Conservation (phyloP, 1,140 invertebrate genomes). For the Drosophila jambulina region DNA sequence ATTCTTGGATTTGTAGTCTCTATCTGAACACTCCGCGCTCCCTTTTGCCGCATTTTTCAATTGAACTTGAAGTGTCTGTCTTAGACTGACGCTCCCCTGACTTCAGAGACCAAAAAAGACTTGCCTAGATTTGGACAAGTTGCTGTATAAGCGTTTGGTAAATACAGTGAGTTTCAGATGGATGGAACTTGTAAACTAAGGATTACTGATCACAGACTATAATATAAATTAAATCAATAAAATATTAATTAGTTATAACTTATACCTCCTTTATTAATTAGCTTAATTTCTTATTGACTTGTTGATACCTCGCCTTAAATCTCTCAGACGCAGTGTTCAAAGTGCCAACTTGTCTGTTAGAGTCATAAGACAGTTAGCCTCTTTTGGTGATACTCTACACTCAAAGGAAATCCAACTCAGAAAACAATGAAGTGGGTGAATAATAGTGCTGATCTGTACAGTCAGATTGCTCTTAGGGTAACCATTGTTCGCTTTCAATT, state of each 20-base stretch:
- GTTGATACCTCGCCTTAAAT: background rate
- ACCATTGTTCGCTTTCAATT: slow-evolving; percentile 18
- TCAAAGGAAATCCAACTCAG: background rate
- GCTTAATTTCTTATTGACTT: background rate
- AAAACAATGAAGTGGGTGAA: slow-evolving; percentile 7
- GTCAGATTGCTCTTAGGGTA: slow-evolving; percentile 8
- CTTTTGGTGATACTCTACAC: background rate
- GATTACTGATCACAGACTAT: no score
- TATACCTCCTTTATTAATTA: background rate
- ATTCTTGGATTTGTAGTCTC: slow-evolving; percentile 33
- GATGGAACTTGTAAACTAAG: background rate
- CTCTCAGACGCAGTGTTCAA: background rate
- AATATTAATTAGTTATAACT: background rate
- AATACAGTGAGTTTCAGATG: slow-evolving; percentile 17
- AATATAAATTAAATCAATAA: background rate
- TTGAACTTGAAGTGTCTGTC: slow-evolving; percentile 78
- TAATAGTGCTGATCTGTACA: slow-evolving; percentile 10
- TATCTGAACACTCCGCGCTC: background rate
- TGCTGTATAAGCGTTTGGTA: slow-evolving; percentile 10
- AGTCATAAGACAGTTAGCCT: background rate
- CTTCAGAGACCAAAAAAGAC: slow-evolving; percentile 45
- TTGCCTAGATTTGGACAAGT: slow-evolving; percentile 47
- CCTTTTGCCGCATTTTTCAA: slow-evolving; percentile 67
- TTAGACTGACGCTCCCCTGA: slow-evolving; percentile 33
- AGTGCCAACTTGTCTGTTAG: slow-evolving; percentile 13